phyloP scores from a whole-genome alignment of 2,797 vertebrate species.

The Coendou prehensilis region DNA sequence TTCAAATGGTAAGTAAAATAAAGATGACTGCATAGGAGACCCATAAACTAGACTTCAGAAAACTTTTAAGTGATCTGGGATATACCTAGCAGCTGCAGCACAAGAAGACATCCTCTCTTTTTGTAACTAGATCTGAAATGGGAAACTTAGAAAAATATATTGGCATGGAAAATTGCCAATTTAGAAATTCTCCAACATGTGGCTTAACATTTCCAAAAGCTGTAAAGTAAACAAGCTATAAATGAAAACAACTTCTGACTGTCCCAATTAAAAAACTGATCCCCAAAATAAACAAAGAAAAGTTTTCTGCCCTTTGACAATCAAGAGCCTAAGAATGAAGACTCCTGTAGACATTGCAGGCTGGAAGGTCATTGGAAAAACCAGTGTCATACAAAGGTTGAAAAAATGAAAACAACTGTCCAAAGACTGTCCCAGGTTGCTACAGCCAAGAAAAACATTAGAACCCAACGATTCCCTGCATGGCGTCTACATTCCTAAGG shows the following conservation, averaged over 20 bases:
- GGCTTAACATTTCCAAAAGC: conserved; percentile 45
- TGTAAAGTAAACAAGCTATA: conserved; percentile 18
- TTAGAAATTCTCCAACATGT: conserved; percentile 11
- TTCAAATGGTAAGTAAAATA: conserved; percentile 25
- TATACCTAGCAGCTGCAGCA: neutral
- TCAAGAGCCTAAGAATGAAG: neutral
- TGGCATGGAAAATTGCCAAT: neutral
- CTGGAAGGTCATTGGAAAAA: neutral
- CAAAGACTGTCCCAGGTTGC: neutral
- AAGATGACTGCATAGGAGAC: neutral
- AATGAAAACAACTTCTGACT: conserved; percentile 49
- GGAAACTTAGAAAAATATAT: conserved; percentile 36
- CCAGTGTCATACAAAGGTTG: neutral
- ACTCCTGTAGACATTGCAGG: neutral
- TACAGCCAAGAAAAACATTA: neutral
- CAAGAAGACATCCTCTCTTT: neutral
- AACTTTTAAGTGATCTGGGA: neutral
- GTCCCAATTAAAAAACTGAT: neutral
- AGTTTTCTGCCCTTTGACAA: neutral
- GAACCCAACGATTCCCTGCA: neutral
- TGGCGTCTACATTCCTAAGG: neutral
- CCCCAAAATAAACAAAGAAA: neutral
- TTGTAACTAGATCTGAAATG: conserved; percentile 16
- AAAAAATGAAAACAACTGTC: neutral
- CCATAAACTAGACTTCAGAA: neutral